Conservation (phyloP, 2,797 vertebrate species). For the Denticeps clupeoides region DNA sequence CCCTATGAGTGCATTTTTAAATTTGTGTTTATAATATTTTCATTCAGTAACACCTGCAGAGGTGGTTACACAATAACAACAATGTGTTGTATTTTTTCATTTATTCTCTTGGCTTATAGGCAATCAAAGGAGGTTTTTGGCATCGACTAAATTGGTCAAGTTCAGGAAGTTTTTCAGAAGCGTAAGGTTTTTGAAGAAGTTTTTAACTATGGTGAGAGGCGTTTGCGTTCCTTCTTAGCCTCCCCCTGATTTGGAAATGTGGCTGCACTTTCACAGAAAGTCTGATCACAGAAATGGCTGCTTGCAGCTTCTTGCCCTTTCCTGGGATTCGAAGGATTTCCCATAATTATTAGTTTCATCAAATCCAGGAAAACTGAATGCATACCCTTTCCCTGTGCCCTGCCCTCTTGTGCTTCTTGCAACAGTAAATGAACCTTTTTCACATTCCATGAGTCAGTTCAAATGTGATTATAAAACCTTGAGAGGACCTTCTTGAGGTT, state of each 20-base stretch:
- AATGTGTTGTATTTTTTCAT: constrained; percentile 29
- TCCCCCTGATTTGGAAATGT: constrained; percentile 22
- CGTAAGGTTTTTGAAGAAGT: constrained; percentile 62
- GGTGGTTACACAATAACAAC: not conserved
- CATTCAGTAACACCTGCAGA: not conserved
- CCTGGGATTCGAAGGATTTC: constrained; percentile 24
- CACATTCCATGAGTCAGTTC: no score
- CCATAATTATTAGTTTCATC: constrained; percentile 18
- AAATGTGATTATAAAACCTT: no score
- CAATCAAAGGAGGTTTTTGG: constrained; percentile 55
- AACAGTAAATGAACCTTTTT: not conserved
- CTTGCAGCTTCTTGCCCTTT: constrained; percentile 31
- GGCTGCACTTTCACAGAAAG: constrained; percentile 28
- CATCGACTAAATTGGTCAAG: constrained; percentile 42
- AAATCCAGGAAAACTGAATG: constrained; percentile 46
- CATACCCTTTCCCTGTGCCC: constrained; percentile 23
- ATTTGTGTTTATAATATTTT: no score
- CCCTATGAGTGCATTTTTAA: no score
- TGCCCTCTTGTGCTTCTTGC: not conserved
- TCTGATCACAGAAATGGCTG: constrained; percentile 40
- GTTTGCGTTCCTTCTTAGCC: constrained; percentile 22
- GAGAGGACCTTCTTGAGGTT: no score
- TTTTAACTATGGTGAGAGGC: constrained; percentile 67
- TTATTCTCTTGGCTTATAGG: constrained; percentile 61
- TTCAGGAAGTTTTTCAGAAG: constrained; percentile 58